Evolutionary conservation across 2,888 invertebrate species (phyloP).

Genomic region (Seladonia tumulorum): DNA sequence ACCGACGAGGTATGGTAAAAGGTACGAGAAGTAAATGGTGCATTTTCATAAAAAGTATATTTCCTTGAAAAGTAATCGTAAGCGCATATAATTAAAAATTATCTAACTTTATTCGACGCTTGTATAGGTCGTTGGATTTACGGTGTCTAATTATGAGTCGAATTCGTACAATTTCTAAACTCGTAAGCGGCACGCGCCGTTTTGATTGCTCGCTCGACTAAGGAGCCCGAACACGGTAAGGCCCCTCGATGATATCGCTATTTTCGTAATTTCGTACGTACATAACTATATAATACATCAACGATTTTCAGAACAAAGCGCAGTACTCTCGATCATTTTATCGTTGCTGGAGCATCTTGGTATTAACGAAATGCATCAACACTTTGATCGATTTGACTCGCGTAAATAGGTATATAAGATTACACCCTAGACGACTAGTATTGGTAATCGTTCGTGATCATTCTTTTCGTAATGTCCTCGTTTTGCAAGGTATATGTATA

Average conservation of each 20-base stretch:
- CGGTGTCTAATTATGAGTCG: neutral
- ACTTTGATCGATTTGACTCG: neutral
- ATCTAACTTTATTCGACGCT: slow-evolving; percentile 5
- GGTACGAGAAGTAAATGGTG: neutral
- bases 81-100: slow-evolving; percentile 19
- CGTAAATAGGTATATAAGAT: neutral
- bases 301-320: slow-evolving; percentile 12
- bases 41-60: slow-evolving; percentile 36
- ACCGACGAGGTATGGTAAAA: no score
- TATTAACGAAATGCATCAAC: neutral
- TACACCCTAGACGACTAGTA: neutral
- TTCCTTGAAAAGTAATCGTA: slow-evolving; percentile 3
- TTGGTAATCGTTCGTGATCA: neutral
- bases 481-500: neutral
- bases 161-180: slow-evolving; percentile 6
- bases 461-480: neutral
- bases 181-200: slow-evolving; percentile 9
- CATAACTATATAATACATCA: slow-evolving; percentile 11
- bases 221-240: slow-evolving; percentile 8
- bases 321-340: neutral
- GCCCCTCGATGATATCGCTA: slow-evolving; percentile 19
- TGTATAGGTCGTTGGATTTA: slow-evolving; percentile 8
- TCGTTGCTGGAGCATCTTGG: neutral
- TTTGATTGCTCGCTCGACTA: slow-evolving; percentile 30
- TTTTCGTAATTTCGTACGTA: neutral